Conservation (phyloP, 2,113 vertebrate species). For the Sisor rabdophorus region DNA sequence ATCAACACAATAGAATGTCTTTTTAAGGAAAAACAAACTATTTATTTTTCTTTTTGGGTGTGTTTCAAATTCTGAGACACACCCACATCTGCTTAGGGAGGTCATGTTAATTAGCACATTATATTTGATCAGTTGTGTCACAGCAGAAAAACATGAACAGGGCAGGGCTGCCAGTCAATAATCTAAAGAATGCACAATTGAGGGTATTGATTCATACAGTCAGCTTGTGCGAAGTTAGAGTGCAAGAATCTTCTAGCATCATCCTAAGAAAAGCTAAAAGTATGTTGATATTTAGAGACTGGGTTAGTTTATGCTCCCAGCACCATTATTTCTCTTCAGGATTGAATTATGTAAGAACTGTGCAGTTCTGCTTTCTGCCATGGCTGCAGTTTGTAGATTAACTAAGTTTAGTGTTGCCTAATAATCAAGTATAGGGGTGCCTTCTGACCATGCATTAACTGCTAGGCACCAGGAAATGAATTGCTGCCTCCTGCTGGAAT, state of each 20-base stretch:
- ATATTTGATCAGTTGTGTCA: neutral
- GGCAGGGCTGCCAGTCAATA: neutral
- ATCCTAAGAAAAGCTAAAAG: neutral
- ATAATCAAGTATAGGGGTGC: neutral
- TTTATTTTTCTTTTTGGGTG: neutral
- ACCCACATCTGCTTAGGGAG: neutral
- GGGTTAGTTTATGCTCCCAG: neutral
- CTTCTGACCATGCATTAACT: neutral
- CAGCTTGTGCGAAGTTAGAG: neutral
- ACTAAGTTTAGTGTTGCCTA: neutral
- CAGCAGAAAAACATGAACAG: neutral
- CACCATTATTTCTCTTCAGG: neutral
- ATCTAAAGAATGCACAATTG: neutral
- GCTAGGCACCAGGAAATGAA: conserved; percentile 2
- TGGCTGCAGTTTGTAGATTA: neutral
- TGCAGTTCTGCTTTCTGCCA: neutral
- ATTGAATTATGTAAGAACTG: neutral
- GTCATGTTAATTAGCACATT: neutral
- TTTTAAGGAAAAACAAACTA: neutral
- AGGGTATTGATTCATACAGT: neutral
- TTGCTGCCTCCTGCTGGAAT: conserved; percentile 55
- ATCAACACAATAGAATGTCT: neutral
- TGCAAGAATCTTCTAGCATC: neutral
- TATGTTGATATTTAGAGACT: no score
- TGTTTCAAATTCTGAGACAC: neutral